Percentiles rank a stretch among this genome's conserved stretches.
These are phyloP conservation scores for Cydia amplana DNA, from an alignment of 1,140 invertebrate species.

Conservation along the genomic window DNA sequence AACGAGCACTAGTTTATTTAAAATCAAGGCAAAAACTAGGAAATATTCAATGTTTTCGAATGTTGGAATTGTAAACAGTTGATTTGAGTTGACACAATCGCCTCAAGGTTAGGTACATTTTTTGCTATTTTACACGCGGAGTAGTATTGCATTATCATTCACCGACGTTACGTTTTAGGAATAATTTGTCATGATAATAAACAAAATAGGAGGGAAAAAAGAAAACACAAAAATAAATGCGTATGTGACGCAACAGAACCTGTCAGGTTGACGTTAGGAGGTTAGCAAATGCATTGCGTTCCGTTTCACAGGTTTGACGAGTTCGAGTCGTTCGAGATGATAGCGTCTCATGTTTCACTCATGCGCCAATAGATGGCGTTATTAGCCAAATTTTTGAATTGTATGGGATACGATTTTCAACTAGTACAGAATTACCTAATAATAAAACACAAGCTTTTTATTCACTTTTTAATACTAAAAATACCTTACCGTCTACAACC, in stretches of 20 bases:
- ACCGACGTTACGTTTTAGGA: neutral
- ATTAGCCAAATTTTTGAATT: neutral
- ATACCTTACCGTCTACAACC: neutral
- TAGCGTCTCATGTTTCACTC: neutral
- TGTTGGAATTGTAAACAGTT: constrained; percentile 12
- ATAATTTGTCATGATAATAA: neutral
- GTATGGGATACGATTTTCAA: neutral
- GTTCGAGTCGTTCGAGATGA: neutral
- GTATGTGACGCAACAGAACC: constrained; percentile 26
- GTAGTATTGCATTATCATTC: neutral
- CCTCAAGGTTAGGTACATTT: neutral
- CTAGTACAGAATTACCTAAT: neutral
- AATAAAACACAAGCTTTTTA: neutral
- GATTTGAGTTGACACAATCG: neutral
- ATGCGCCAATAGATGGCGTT: constrained; percentile 10
- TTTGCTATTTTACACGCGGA: neutral
- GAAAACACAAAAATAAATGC: constrained; percentile 29
- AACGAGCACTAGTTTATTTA: neutral
- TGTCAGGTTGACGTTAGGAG: constrained; percentile 24
- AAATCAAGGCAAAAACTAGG: neutral
- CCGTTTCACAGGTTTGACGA: constrained; percentile 17
- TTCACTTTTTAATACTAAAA: neutral
- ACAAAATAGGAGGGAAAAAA: constrained; percentile 24
- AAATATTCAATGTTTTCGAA: neutral
- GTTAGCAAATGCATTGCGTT: neutral